Conservation (phyloP, 2,797 vertebrate genomes). For the Argyrosomus regius region DNA sequence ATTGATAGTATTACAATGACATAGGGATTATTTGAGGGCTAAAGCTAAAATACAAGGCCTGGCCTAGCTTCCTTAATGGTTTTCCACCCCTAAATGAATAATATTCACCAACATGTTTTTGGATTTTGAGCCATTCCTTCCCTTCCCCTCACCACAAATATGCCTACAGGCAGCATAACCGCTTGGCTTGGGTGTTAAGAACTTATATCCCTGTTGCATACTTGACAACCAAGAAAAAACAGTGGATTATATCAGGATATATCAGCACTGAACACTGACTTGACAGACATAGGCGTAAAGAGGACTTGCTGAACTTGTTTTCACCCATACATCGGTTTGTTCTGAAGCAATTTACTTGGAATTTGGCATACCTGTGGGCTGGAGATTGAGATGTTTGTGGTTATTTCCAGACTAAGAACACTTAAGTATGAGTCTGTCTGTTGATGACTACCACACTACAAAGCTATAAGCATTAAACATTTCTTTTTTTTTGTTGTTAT, state of each 20-base stretch:
- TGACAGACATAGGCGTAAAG: constrained; percentile 44
- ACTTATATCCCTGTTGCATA: constrained; percentile 46
- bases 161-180: background rate
- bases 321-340: background rate
- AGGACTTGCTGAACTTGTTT: constrained; percentile 25
- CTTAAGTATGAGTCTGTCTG: background rate
- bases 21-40: background rate
- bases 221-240: constrained; percentile 44
- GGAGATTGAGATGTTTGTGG: constrained; percentile 3
- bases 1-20: background rate
- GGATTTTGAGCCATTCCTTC: background rate
- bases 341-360: constrained; percentile 7
- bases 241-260: constrained; percentile 49
- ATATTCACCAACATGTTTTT: background rate
- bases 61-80: background rate
- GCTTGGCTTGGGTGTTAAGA: constrained; percentile 30
- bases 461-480: background rate
- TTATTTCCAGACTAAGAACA: background rate
- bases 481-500: background rate
- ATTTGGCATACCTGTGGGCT: background rate
- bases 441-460: background rate
- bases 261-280: constrained; percentile 13
- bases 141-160: background rate
- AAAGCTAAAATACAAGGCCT: background rate
- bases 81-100: background rate